Evolutionary conservation across 2,797 vertebrate species (phyloP), one percentile per base, ranked within the genome.

Genomic region (Poecilia wingei): DNA sequence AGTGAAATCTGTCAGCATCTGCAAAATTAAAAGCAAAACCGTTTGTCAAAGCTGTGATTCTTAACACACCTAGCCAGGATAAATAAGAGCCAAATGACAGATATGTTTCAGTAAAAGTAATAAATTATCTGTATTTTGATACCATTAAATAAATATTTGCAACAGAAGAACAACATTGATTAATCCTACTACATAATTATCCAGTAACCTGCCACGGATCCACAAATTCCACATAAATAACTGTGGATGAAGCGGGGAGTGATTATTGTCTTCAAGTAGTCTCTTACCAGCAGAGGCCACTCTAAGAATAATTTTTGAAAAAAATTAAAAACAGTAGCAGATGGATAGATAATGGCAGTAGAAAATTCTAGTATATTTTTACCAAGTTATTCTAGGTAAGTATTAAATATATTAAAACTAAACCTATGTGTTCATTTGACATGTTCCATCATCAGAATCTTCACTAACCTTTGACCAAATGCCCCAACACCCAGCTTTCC

Each of bases 271-370:
- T 43, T 43, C 20, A 66, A 25, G n/a, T 46, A 55, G 61, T 28
- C n/a, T 77, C 69, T 78, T 6, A 69, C 20, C 51, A 53, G 71
- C 51, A 3, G 13, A 69, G 33, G 55, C 20, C 57, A 51, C 28
- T 66, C 72, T 70, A 22, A 77, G 71, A 91, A 72, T 73, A 22
- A 57, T 68, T 69, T 47, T 45, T n/a, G n/a, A 1, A 75, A 59
- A 78, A 82, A 76, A 83, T 39, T 64, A 69, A 74, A 84, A 86
- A 85, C 75, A 82, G 72, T 43, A 25, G 39, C 5, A 16, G 13
- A 2, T 3, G 4, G 70, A 22, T 4, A 66, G 18, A 66, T 66
- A 39, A 64, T 22, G 33, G 10, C 20, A 68, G 64, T 41, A 10
- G 64, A 25, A 41, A 41, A 33, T 18, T 64, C 2, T 61, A 31